phyloP scores from a whole-genome alignment of 2,797 vertebrate genomes.

The Galago senegalensis region DNA sequence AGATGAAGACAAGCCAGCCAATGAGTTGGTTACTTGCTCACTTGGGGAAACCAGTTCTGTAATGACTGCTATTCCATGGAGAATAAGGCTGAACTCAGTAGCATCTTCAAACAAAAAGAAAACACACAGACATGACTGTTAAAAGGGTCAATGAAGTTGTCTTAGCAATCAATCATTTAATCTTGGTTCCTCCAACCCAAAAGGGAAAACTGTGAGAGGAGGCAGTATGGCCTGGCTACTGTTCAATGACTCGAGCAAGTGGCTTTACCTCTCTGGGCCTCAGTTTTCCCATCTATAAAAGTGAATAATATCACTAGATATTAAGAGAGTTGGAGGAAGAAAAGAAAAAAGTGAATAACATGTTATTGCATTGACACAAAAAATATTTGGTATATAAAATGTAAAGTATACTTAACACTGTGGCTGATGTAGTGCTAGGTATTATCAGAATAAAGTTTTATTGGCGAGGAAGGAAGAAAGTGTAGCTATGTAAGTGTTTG shows the following conservation, averaged over 20 bases:
- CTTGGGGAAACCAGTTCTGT: slow-evolving; percentile 19
- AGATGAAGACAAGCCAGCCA: not conserved
- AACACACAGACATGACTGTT: not conserved
- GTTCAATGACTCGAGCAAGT: not conserved
- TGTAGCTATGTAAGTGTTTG: not conserved
- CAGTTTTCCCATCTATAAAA: slow-evolving; percentile 1
- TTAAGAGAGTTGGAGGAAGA: too few relatives aligned
- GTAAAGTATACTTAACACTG: slow-evolving; percentile 40
- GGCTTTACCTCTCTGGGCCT: not conserved
- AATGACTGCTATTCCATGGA: slow-evolving; percentile 13
- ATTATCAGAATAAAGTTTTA: slow-evolving; percentile 24
- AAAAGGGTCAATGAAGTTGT: slow-evolving; percentile 38
- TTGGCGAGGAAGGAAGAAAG: not conserved
- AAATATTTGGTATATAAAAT: slow-evolving; percentile 8
- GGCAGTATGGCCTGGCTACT: not conserved
- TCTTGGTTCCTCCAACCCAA: slow-evolving; percentile 36
- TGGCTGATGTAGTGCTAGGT: not conserved
- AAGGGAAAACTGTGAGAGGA: slow-evolving; percentile 34
- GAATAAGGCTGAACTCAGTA: not conserved
- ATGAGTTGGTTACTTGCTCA: not conserved
- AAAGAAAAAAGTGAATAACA: not conserved
- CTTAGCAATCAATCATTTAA: slow-evolving; percentile 39
- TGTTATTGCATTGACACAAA: not conserved
- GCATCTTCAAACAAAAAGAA: slow-evolving; percentile 58
- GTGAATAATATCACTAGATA: not conserved